These are phyloP conservation scores for Leptatherina wallacei DNA, from an alignment of 2,797 vertebrate genomes.

Conservation along the genomic window DNA sequence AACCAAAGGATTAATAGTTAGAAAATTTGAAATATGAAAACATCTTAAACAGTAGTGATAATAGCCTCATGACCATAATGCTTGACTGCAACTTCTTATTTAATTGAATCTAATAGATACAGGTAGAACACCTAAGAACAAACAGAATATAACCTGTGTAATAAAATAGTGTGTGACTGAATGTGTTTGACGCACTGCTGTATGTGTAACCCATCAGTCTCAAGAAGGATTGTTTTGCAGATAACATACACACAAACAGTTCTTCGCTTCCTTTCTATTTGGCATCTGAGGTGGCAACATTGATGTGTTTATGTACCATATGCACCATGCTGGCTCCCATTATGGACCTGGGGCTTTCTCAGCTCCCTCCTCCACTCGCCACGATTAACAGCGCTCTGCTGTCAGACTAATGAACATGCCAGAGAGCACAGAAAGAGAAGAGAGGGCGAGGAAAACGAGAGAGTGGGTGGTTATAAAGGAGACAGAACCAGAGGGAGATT, in stretches of 20 bases:
- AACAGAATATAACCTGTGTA: neutral
- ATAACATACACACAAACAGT: slow-evolving; percentile 21
- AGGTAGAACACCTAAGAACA: neutral
- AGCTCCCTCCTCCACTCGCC: slow-evolving; percentile 53
- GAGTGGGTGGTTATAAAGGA: slow-evolving; percentile 39
- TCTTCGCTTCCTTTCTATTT: slow-evolving; percentile 34
- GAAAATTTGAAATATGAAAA: neutral
- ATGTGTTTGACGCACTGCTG: neutral
- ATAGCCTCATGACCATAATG: neutral
- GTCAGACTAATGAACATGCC: slow-evolving; percentile 74
- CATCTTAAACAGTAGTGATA: neutral
- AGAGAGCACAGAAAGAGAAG: slow-evolving; percentile 51
- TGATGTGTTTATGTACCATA: slow-evolving; percentile 69
- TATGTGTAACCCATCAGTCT: slow-evolving; percentile 22
- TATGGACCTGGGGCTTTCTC: slow-evolving; percentile 57
- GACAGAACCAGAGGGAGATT: slow-evolving; percentile 45
- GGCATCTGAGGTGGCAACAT: slow-evolving; percentile 38
- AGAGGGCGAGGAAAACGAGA: slow-evolving; percentile 24
- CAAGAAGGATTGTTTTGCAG: slow-evolving; percentile 44
- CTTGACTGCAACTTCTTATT: slow-evolving; percentile 3
- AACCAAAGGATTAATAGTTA: too few relatives aligned
- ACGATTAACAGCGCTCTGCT: slow-evolving; percentile 69
- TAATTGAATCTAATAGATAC: neutral
- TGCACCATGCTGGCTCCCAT: slow-evolving; percentile 73
- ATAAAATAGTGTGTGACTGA: neutral